Evolutionary conservation across 2,888 invertebrate species (phyloP).

Genomic region (Nephrotoma guestfalica): DNA sequence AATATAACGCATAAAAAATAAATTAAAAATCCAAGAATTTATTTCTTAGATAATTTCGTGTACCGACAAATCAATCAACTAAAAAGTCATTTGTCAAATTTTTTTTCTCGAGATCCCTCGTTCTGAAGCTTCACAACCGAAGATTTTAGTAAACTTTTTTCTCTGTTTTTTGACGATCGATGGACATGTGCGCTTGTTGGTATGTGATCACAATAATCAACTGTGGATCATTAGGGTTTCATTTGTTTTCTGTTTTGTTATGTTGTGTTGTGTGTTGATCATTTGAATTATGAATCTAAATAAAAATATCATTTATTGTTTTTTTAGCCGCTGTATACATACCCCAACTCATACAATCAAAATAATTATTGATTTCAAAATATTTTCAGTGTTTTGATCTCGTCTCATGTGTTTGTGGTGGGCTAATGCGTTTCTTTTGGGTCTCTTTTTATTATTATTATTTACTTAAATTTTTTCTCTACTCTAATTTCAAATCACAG

Average conservation of each 20-base stretch:
- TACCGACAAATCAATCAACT: conserved; percentile 7
- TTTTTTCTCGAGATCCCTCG: neutral
- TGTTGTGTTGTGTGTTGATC: neutral
- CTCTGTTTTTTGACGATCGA: neutral
- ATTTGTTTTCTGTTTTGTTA: neutral
- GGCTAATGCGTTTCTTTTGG: neutral
- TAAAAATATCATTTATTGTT: neutral
- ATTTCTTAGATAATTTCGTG: neutral
- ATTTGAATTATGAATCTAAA: neutral
- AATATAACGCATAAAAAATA: neutral
- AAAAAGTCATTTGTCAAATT: conserved; percentile 6
- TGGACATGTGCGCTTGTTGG: neutral
- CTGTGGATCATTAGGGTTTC: neutral
- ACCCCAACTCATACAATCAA: neutral
- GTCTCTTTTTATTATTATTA: neutral
- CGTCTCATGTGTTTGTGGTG: neutral
- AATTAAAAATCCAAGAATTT: neutral
- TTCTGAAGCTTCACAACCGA: neutral
- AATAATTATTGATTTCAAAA: neutral
- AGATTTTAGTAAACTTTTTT: neutral
- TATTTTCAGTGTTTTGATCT: neutral
- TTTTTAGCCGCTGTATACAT: neutral
- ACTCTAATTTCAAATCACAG: neutral
- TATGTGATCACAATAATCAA: neutral
- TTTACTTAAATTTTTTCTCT: neutral